These are phyloP conservation scores for Glaucomys volans DNA, from an alignment of 2,113 vertebrate genomes.

Conservation along the genomic window DNA sequence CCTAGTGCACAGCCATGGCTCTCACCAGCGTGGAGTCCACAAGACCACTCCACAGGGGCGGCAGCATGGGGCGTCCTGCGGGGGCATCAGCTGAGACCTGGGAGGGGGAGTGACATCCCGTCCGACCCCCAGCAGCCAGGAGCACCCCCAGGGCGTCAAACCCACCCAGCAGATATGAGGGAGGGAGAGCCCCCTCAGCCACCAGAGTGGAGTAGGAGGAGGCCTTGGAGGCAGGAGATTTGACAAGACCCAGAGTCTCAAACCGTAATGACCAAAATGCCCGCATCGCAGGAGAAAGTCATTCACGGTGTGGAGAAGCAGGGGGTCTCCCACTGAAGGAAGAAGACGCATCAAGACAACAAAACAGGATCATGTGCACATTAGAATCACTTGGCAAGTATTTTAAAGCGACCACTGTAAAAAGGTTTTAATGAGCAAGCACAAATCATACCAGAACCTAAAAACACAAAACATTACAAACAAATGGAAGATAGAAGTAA, in stretches of 20 bases:
- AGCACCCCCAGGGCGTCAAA: too few relatives aligned
- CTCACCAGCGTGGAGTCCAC: background rate
- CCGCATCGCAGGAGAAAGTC: background rate
- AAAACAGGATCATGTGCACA: background rate
- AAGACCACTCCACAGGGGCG: rapidly evolving
- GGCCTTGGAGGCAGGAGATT: too few relatives aligned
- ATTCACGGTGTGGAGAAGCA: background rate
- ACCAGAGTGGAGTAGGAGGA: background rate
- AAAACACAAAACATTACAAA: background rate
- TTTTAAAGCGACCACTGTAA: background rate
- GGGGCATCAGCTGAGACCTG: background rate
- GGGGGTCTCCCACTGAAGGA: background rate
- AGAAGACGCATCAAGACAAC: background rate
- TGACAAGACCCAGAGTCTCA: too few relatives aligned
- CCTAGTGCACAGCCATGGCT: rapidly evolving
- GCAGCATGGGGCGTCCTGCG: background rate
- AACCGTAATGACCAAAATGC: background rate
- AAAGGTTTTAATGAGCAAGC: background rate
- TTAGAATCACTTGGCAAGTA: background rate
- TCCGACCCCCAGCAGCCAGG: background rate
- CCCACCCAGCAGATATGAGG: rapidly evolving
- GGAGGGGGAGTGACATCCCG: background rate
- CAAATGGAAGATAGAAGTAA: background rate
- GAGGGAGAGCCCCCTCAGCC: background rate
- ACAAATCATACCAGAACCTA: background rate